phyloP scores from a whole-genome alignment of 2,797 vertebrate genomes.

The Eleutherodactylus coqui region DNA sequence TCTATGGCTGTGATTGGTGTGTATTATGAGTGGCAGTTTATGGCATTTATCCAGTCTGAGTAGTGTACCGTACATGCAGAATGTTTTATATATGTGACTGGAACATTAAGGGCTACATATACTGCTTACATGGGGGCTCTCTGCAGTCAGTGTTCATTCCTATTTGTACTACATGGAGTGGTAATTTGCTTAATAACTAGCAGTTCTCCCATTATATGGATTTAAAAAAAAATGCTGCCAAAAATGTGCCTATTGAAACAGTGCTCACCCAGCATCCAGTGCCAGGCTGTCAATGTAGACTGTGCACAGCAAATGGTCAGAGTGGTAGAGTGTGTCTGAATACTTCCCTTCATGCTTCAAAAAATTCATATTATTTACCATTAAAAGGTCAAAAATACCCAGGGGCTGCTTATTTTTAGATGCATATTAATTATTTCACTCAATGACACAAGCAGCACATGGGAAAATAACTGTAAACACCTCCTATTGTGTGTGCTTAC shows the following conservation, averaged over 20 bases:
- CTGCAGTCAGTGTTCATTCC: too few species aligned
- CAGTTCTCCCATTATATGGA: background rate
- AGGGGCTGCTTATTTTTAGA: slow-evolving; percentile 45
- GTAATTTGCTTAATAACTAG: background rate
- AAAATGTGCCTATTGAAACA: background rate
- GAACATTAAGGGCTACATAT: too few species aligned
- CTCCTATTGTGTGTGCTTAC: background rate
- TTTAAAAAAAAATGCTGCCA: background rate
- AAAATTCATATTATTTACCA: slow-evolving; percentile 30
- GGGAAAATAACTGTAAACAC: slow-evolving; percentile 12
- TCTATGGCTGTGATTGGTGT: too few species aligned
- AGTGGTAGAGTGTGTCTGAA: slow-evolving; percentile 10
- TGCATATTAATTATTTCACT: slow-evolving; percentile 41
- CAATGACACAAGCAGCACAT: background rate
- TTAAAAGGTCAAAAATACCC: slow-evolving; percentile 50
- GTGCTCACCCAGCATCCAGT: slow-evolving; percentile 13
- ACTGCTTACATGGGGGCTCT: too few species aligned
- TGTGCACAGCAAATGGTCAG: slow-evolving; percentile 27
- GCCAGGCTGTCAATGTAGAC: slow-evolving; percentile 35
- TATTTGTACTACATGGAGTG: too few species aligned
- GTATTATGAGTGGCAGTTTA: too few species aligned
- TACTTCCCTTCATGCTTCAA: slow-evolving; percentile 38
- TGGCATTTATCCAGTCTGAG: too few species aligned
- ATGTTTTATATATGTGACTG: background rate
- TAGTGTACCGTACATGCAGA: too few species aligned